Base-by-base conservation (phyloP, 2,113 vertebrate genomes). In the Ceyx cyanopectus region DNA sequence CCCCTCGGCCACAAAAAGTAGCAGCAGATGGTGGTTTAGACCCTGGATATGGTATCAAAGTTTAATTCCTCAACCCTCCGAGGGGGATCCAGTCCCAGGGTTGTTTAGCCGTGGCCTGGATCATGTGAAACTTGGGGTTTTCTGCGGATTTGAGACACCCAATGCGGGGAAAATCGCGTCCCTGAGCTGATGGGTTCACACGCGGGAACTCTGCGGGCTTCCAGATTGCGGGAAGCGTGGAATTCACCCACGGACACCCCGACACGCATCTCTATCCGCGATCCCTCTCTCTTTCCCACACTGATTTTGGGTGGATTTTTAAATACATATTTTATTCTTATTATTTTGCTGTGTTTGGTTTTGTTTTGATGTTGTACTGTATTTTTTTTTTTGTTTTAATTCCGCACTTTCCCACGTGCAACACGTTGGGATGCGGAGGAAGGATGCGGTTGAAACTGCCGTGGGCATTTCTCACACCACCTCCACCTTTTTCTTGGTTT, bases 21-120 rank as follows among this genome's bases (percentile, higher is more conserved):
- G 70, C 50, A 87, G 82, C 95, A 93, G 90, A 92, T 92, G 85
- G 83, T 56, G 83, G 24, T 17, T 24, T 10, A 15, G 69, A 34
- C 4, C 15, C 60, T 65, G 88, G 88, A 14, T 91, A 23, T 9
- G 66, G 41, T 85, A 89, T 94, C 82, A 73, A 34, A 73, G 53
- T 87, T 90, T 57, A 80, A 91, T 89, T 89, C 62, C 20, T 57
- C 10, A 56, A 87, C 48, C 21, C 81, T 85, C 43, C 75, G 13
- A 68, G 58, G 72, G 67, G 53, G 75, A 85, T 41, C 78, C 13
- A n/a, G 46, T 90, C 67, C 57, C 94, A 73, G 78, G 34, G 61
- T 81, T 8, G 11, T 29, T 77, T 10, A 61, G 69, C 61, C 56
- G 7, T 6, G 61, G 67, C 34, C 53, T 16, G 82, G 81, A 73